phyloP scores from a whole-genome alignment of 2,888 invertebrate genomes.

The Drosophila buzzatii region DNA sequence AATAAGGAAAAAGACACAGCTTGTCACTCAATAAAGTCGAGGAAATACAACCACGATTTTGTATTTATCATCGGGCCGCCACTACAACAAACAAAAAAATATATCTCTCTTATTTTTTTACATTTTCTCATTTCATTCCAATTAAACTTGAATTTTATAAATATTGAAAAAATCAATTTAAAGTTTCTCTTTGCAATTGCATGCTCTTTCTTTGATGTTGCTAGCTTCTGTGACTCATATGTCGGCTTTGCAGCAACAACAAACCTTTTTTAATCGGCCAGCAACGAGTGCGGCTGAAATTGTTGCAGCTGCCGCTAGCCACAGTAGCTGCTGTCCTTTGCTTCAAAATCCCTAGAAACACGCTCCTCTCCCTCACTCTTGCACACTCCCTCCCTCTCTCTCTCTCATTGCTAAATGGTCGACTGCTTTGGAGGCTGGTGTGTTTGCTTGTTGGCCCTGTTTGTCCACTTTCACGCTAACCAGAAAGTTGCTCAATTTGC shows the following conservation, averaged over 20 bases:
- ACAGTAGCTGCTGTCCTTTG: conserved; percentile 40
- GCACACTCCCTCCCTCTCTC: neutral
- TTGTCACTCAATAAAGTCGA: no score
- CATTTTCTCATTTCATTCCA: no score
- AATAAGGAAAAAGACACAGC: no score
- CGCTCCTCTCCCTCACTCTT: neutral
- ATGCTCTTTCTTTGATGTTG: neutral
- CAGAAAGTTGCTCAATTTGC: conserved; percentile 53
- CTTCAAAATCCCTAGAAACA: neutral
- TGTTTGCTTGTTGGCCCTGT: conserved; percentile 18
- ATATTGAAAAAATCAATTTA: no score
- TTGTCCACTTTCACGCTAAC: conserved; percentile 66
- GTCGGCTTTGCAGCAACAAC: neutral
- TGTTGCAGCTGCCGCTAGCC: conserved; percentile 34
- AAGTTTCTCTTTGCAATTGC: no score
- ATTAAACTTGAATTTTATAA: no score
- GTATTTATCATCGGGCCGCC: no score
- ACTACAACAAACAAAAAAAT: no score
- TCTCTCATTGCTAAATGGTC: neutral
- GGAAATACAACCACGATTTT: no score
- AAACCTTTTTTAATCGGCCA: neutral
- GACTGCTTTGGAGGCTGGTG: conserved; percentile 9
- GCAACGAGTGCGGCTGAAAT: neutral
- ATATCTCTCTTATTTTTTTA: no score
- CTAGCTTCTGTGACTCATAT: no score